These are phyloP conservation scores for Perca fluviatilis DNA, from an alignment of 2,113 vertebrate genomes.

Conservation along the genomic window DNA sequence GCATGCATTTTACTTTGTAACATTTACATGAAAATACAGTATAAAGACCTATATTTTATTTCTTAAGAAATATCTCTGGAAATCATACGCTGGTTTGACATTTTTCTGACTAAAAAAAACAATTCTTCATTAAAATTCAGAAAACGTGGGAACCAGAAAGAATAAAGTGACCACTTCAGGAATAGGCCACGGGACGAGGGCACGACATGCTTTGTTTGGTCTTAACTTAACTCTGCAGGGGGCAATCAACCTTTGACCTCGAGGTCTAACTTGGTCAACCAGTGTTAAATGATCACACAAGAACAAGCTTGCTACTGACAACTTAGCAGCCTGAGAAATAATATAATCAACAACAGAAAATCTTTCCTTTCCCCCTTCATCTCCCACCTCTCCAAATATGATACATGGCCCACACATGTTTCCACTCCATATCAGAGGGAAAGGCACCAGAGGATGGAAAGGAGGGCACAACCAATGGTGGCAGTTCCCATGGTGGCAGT, in stretches of 20 bases:
- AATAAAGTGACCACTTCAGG: conserved; percentile 14
- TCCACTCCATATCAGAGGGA: conserved; percentile 27
- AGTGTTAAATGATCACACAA: conserved; percentile 39
- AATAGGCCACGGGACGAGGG: conserved; percentile 22
- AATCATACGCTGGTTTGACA: background rate
- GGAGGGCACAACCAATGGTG: background rate
- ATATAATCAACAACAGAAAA: background rate
- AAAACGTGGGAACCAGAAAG: conserved; percentile 5
- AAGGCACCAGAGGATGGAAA: background rate
- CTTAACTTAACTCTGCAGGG: conserved; percentile 18
- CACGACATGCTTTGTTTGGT: conserved; percentile 22
- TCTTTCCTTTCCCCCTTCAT: background rate
- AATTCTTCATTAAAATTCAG: conserved; percentile 1
- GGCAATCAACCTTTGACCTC: conserved; percentile 33
- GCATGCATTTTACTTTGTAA: background rate
- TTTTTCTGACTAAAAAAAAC: background rate
- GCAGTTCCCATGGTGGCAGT: conserved; percentile 39
- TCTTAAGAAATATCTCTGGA: background rate
- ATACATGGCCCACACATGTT: conserved; percentile 21
- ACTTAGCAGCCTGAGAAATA: background rate
- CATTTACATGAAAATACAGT: too few relatives aligned
- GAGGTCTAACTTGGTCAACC: conserved; percentile 39
- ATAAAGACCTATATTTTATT: background rate
- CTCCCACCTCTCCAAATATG: conserved; percentile 23
- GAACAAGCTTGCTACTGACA: conserved; percentile 8